Conservation (phyloP, 1,140 invertebrate genomes). For the Aphelenchoides fujianensis region DNA sequence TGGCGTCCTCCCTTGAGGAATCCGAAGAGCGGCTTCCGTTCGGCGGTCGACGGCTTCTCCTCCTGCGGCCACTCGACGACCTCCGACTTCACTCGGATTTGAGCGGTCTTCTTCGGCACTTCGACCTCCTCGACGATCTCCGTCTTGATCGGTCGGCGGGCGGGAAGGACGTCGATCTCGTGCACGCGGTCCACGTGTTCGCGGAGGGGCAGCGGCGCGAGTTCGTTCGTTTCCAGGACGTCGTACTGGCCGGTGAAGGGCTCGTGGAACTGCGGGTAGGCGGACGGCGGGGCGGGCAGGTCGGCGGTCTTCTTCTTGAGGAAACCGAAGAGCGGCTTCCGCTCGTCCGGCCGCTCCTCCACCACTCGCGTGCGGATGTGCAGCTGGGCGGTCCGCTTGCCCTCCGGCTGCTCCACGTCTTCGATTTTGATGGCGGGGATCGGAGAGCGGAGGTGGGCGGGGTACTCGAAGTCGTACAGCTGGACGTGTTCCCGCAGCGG, state of each 20-base stretch:
- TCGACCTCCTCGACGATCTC: background rate
- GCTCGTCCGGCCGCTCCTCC: background rate
- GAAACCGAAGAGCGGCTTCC: background rate
- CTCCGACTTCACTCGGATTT: background rate
- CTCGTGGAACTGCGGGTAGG: background rate
- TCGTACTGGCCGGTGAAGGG: background rate
- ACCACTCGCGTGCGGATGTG: background rate
- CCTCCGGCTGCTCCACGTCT: background rate
- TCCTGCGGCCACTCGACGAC: slow-evolving; percentile 1
- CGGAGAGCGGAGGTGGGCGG: too few relatives aligned
- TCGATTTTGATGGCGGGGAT: too few relatives aligned
- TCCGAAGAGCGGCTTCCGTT: background rate
- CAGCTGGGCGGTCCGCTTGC: background rate
- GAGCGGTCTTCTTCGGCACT: background rate
- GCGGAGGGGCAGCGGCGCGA: background rate
- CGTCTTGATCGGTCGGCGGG: background rate
- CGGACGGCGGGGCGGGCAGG: background rate
- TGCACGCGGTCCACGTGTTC: background rate
- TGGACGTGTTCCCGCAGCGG: too few relatives aligned
- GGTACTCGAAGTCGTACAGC: too few relatives aligned
- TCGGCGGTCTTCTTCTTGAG: background rate
- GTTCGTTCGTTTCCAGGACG: background rate
- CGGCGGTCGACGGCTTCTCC: background rate
- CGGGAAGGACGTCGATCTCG: background rate
- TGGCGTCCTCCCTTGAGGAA: background rate